Conservation (phyloP, 2,888 invertebrate genomes). For the Ceramica pisi region DNA sequence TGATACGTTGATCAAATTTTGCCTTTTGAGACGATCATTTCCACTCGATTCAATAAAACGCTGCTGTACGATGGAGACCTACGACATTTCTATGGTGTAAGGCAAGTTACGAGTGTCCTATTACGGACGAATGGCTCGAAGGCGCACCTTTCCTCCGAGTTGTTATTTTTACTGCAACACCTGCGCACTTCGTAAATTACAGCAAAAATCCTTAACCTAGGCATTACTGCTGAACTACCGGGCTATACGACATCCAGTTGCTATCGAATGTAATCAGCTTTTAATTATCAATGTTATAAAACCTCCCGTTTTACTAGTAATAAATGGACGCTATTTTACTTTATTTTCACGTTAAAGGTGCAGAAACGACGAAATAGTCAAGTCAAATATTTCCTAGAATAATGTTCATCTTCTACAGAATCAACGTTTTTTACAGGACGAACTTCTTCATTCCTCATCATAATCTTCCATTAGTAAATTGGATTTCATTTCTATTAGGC, state of each 20-base stretch:
- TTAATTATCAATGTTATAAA: not conserved
- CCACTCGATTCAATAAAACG: slow-evolving; percentile 42
- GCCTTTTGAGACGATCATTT: slow-evolving; percentile 29
- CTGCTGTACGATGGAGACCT: slow-evolving; percentile 36
- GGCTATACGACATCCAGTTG: slow-evolving; percentile 8
- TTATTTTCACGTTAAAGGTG: not conserved
- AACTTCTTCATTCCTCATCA: slow-evolving; percentile 21
- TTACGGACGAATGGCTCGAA: slow-evolving; percentile 66
- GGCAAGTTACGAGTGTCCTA: slow-evolving; percentile 67
- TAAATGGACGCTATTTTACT: not conserved
- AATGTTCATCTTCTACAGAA: slow-evolving; percentile 11
- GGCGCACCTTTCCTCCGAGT: slow-evolving; percentile 55
- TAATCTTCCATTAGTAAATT: slow-evolving; percentile 46
- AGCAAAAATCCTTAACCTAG: slow-evolving; percentile 46
- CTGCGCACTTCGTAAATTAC: slow-evolving; percentile 77
- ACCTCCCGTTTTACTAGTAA: not conserved
- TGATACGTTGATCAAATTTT: slow-evolving; percentile 27
- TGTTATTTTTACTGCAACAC: slow-evolving; percentile 77
- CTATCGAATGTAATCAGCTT: not conserved
- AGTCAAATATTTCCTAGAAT: not conserved
- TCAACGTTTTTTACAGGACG: not conserved
- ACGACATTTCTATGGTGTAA: slow-evolving; percentile 65
- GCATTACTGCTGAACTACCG: slow-evolving; percentile 66
- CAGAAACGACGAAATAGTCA: not conserved
- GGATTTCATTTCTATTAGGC: slow-evolving; percentile 29